Conservation (phyloP, 2,797 vertebrate species). For the Aplochiton taeniatus region DNA sequence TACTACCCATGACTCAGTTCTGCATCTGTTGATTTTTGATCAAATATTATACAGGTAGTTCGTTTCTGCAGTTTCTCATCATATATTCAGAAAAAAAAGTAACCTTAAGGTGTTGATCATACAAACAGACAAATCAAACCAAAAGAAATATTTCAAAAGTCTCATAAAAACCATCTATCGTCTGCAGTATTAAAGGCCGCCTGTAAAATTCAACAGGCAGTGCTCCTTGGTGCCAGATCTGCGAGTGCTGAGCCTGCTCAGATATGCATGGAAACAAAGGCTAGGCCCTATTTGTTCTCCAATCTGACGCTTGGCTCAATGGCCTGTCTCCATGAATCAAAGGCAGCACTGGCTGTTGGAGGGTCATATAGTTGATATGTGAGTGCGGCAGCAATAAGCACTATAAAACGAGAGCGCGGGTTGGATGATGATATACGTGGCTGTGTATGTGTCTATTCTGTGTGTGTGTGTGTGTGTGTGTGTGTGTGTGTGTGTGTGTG, state of each 20-base stretch:
- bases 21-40: too few species aligned
- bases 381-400: slow-evolving; percentile 58
- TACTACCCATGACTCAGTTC: too few species aligned
- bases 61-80: too few species aligned
- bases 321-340: slow-evolving; percentile 48
- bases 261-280: slow-evolving; percentile 59
- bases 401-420: slow-evolving; percentile 33
- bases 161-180: slow-evolving; percentile 33
- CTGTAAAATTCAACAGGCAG: slow-evolving; percentile 39
- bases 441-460: not conserved
- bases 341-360: slow-evolving; percentile 31
- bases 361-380: slow-evolving; percentile 59
- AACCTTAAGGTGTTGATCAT: too few species aligned
- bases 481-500: too few species aligned
- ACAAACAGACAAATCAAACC: too few species aligned
- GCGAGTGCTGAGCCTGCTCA: slow-evolving; percentile 32
- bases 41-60: too few species aligned
- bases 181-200: not conserved
- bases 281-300: slow-evolving; percentile 29
- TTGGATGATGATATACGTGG: slow-evolving; percentile 8
- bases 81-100: too few species aligned
- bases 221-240: slow-evolving; percentile 32
- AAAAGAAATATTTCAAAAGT: slow-evolving; percentile 15
- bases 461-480: too few species aligned
- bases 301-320: slow-evolving; percentile 23